Evolutionary conservation across 2,113 vertebrate genomes (phyloP), one percentile per base, ranked within the genome.

Genomic region (Trematomus loennbergii): DNA sequence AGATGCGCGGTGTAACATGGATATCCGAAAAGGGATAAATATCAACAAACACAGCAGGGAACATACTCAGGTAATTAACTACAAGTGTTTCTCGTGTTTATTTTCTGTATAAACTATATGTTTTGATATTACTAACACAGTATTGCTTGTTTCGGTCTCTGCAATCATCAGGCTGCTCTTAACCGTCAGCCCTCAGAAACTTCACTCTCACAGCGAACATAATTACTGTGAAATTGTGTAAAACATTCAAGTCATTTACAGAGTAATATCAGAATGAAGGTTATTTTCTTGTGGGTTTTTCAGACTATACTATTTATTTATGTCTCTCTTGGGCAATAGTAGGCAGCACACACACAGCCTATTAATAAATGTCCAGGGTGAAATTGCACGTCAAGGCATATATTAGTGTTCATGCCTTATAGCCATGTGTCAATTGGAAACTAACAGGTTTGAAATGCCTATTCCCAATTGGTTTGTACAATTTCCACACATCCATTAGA

Each of bases 1-100:
- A 64, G 84, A 89, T 86, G 90, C 80, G 76, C 66, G 67, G 78
- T 52, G 77, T 84, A 92, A 80, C 83, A 92, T 93, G 93, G 93
- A 93, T 87, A 63, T 88, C 83, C 78, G 81, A 87, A 76, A 75
- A 85, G 84, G 87, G 86, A 68, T 86, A 63, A 81, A 57, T 63
- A 78, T 15, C 69, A 43, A 40, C 40, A 60, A 55, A 61, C 60
- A 71, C 45, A 62, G 2, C 80, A 58, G 77, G 75, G 84, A 71
- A 86, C 64, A 12, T 1, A 64, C 50, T 78, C 87, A 75, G 91
- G 92, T 94, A 82, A 86, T 70, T 9, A 29, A 10, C 2, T 2
- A 25, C 10, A 33, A 20, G 10, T 45, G 0, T n/a, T 22, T 69
- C 0, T 12, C 36, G 49, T 48, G 18, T 9, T 43, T 22, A 20